These are phyloP conservation scores for Procambarus clarkii DNA, from an alignment of 1,140 invertebrate genomes.

Conservation along the genomic window DNA sequence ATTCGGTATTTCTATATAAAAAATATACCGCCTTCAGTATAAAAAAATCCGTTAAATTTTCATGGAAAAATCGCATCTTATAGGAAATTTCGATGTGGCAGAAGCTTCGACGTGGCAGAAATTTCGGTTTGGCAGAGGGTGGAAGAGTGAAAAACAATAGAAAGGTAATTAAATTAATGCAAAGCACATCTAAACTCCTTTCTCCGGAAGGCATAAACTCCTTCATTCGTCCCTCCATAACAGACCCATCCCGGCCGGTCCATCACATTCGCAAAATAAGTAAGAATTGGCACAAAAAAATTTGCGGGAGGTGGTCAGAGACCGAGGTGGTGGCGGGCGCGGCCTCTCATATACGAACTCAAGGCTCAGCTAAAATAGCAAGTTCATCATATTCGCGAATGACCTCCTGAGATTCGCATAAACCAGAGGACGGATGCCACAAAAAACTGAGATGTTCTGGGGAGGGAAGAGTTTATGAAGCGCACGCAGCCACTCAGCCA, in stretches of 20 bases:
- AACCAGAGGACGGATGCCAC: too few relatives aligned
- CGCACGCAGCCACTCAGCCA: too few relatives aligned
- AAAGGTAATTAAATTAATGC: too few relatives aligned
- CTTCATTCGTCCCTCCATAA: too few relatives aligned
- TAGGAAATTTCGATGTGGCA: too few relatives aligned
- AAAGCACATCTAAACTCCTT: too few relatives aligned
- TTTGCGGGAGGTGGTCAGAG: background rate
- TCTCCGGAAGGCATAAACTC: too few relatives aligned
- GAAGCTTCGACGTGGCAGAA: too few relatives aligned
- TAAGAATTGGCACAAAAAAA: background rate
- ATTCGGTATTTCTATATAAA: constrained; percentile 7
- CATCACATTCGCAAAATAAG: background rate
- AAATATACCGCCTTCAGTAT: background rate
- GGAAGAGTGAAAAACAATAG: too few relatives aligned
- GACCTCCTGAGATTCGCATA: background rate
- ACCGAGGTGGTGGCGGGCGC: background rate
- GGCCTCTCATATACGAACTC: background rate
- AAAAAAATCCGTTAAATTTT: background rate
- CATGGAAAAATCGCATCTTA: background rate
- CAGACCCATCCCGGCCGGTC: too few relatives aligned
- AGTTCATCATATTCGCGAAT: constrained; percentile 8
- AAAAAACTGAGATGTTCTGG: background rate
- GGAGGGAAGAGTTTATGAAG: background rate
- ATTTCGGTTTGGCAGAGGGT: too few relatives aligned
- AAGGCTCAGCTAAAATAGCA: background rate